Evolutionary conservation across 2,888 invertebrate species (phyloP), one percentile per base, ranked within the genome.

Genomic region (Apodemia zela): DNA sequence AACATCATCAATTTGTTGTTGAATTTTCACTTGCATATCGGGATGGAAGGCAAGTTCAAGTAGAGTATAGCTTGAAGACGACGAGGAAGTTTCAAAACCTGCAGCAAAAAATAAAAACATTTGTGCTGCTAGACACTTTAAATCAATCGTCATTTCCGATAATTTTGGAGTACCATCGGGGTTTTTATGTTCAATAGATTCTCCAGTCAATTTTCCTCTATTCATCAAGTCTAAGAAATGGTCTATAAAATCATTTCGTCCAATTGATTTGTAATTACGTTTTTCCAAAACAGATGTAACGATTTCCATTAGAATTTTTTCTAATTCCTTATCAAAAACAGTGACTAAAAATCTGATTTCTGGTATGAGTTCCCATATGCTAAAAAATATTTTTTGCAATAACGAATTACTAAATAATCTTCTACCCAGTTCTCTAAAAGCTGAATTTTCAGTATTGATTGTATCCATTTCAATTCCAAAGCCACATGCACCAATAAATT

Each of bases 41-140:
- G 82, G 85, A 63, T 90, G 71, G 47, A 74, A 80, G 0, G 92
- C 89, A 0, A 92, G 75, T 65, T 84, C 76, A 63, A 88, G 85
- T 18, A 87, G 71, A n/a, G 79, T 76, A 61, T 73, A 87, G 65
- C 87, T 87, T 1, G 89, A 82, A 1, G 86, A 80, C 0, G 86
- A 85, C 0, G 92, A 87, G 0, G 89, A 87, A 0, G 92, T 90
- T 68, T 91, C 90, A 49, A 87, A 91, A 3, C 92, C 92, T 13
- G 89, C 92, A 5, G 76, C 82, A 38, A 87, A 88, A 69, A 87
- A 87, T 17, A 87, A 67, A 35, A 83, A 83, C 3, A 82, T 77
- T 69, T 87, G 87, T 5, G 86, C 84, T 7, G 71, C 78, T 67
- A 86, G 72, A 60, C 74, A 71, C n/a, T 71, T 63, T 1, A 76